phyloP scores from a whole-genome alignment of 2,113 vertebrate genomes.

The Eulacestoma nigropectus region DNA sequence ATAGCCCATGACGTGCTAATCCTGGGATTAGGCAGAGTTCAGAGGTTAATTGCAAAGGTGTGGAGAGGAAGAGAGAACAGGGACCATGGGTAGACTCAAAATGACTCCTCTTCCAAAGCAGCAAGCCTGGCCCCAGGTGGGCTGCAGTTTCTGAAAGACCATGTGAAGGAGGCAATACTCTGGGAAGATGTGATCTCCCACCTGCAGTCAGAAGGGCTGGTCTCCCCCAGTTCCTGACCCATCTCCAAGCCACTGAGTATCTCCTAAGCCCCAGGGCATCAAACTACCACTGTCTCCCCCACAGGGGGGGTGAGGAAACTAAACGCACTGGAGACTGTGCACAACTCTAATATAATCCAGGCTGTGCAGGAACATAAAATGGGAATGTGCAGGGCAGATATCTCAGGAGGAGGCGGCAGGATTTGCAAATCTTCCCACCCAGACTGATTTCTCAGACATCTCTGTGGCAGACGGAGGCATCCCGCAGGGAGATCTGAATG shows the following conservation, averaged over 20 bases:
- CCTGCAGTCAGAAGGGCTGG: neutral
- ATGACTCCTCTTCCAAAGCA: neutral
- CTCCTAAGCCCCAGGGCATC: neutral
- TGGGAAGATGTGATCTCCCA: neutral
- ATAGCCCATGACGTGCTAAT: neutral
- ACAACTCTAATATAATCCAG: neutral
- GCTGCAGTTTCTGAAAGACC: neutral
- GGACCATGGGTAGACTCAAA: neutral
- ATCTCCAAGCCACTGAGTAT: neutral
- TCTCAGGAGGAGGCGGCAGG: neutral
- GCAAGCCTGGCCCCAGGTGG: neutral
- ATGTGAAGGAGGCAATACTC: neutral
- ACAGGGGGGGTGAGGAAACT: neutral
- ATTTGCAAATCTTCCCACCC: conserved; percentile 32
- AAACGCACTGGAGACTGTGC: neutral
- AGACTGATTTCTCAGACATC: conserved; percentile 1
- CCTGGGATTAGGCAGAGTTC: conserved; percentile 14
- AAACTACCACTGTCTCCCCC: neutral
- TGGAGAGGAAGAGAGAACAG: neutral
- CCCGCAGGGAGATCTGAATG: neutral
- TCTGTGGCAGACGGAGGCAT: neutral
- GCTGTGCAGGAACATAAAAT: neutral
- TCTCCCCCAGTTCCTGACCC: neutral
- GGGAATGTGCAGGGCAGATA: neutral
- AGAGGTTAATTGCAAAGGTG: conserved; percentile 56